Evolutionary conservation across 1,140 invertebrate genomes (phyloP).

Genomic region (Sinella curviseta): DNA sequence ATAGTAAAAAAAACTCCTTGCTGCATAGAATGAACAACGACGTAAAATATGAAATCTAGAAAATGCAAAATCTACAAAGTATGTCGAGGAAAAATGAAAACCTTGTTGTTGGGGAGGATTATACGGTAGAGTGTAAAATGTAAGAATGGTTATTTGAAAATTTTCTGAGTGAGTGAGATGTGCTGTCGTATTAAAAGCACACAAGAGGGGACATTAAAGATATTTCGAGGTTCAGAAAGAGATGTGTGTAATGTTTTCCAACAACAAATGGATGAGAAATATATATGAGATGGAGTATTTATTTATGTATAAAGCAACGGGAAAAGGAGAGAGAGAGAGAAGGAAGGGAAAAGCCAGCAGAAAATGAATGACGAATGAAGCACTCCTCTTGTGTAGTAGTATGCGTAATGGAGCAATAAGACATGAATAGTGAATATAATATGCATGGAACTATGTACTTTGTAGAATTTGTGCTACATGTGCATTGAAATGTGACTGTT

Average conservation of each 20-base stretch:
- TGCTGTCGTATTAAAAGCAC: conserved; percentile 14
- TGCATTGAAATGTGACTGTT: conserved; percentile 14
- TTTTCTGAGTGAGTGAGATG: conserved; percentile 12
- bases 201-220: conserved; percentile 19
- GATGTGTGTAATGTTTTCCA: neutral
- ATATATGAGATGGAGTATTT: conserved; percentile 10
- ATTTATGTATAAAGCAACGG: conserved; percentile 1
- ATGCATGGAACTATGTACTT: neutral
- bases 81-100: neutral
- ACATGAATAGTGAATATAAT: neutral
- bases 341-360: neutral
- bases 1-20: too few species aligned
- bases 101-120: too few species aligned
- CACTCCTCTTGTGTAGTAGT: neutral
- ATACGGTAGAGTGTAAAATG: too few species aligned
- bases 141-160: neutral
- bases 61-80: neutral
- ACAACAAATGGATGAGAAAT: neutral
- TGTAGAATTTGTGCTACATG: neutral
- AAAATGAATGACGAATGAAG: conserved; percentile 18
- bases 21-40: neutral
- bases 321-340: too few species aligned
- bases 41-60: neutral
- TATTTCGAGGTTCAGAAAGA: neutral
- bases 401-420: neutral